Conservation (phyloP, 1,140 invertebrate species). For the Oncopeltus fasciatus region DNA sequence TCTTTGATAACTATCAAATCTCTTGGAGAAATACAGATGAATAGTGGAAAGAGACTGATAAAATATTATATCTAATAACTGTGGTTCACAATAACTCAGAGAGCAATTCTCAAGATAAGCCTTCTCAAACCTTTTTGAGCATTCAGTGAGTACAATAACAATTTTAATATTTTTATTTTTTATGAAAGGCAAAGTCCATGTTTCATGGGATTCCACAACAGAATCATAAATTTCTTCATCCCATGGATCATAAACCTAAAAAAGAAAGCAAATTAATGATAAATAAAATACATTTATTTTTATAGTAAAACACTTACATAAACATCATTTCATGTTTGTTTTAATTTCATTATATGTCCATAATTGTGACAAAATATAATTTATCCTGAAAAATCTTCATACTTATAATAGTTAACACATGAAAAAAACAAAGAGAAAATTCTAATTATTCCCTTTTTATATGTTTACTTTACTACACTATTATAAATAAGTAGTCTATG, state of each 20-base stretch:
- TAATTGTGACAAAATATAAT: too few relatives aligned
- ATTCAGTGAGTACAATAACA: conserved; percentile 18
- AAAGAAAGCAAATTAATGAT: too few relatives aligned
- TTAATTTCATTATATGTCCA: too few relatives aligned
- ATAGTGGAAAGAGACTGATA: neutral
- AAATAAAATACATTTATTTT: too few relatives aligned
- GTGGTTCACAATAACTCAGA: neutral
- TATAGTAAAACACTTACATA: too few relatives aligned
- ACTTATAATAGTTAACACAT: too few relatives aligned
- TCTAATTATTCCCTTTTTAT: too few relatives aligned
- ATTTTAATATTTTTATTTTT: conserved; percentile 17
- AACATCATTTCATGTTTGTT: too few relatives aligned
- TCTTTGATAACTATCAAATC: neutral
- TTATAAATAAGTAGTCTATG: too few relatives aligned
- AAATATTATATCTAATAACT: conserved; percentile 11
- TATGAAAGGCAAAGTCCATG: conserved; percentile 18
- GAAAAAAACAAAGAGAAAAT: too few relatives aligned
- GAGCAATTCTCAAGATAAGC: conserved; percentile 10
- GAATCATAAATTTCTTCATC: conserved; percentile 19
- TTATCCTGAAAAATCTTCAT: too few relatives aligned
- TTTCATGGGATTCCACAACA: conserved; percentile 13
- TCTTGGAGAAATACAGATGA: neutral
- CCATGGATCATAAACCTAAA: conserved; percentile 25
- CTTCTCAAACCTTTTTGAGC: conserved; percentile 17
- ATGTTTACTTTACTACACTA: too few relatives aligned